Evolutionary conservation across 30 jellyfish, hydroid and myxozoan genomes (phyloP), one percentile per base, ranked within the genome.

Genomic region (Phacellophora camtschatica): DNA sequence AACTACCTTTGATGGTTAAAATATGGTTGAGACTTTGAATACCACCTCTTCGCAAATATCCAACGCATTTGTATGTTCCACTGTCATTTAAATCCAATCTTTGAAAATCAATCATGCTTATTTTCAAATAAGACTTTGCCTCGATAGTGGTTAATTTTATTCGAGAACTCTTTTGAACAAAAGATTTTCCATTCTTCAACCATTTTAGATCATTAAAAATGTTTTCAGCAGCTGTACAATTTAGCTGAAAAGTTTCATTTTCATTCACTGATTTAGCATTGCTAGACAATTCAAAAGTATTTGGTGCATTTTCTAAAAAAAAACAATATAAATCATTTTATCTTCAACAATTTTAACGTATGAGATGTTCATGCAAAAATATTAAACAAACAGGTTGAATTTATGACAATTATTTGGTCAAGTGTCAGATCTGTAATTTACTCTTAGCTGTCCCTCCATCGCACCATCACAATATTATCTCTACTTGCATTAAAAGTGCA

Each of bases 61-160:
- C 96, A 43, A 35, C 33, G 62, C 98, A 90, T 2, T 75, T 69
- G 51, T 90, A 90, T 0, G 8, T 71, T 30, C 96, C 98, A 76
- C 49, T 25, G 67, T 83, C 96, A 4, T 24, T 28, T 54, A 89
- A 20, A 4, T 55, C 50, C 16, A 69, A 57, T 31, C 93, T 71
- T 34, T 53, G 19, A 39, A 89, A 71, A 3, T 72, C 32, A 27
- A 71, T 41, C 43, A 32, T 59, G 4, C 27, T 50, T 12, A 75
- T 66, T 53, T 81, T 23, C 7, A 42, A 12, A 32, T 13, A 48
- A 63, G 57, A 51, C 41, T 13, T 43, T 4, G 48, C 31, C 20
- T 36, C 75, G 16, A 54, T 12, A 8, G 48, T 45, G 31, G 35
- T 39, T 1, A 73, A 5, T 0, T 1, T 28, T 18, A 63, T 15